Base-by-base conservation (phyloP, 2,113 vertebrate species). In the Cranoglanis bouderius region DNA sequence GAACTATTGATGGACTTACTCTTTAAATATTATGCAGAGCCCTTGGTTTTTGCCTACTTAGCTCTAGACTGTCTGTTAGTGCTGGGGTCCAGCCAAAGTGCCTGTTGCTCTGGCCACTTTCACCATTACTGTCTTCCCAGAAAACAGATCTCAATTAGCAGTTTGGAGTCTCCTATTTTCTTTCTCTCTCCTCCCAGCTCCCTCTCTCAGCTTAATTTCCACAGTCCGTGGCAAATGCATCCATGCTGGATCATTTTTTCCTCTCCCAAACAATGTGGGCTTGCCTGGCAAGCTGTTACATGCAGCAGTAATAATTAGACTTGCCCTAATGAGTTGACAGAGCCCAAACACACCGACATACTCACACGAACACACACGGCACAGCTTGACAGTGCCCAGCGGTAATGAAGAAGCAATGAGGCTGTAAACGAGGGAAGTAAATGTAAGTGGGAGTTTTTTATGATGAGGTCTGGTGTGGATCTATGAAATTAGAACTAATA, bases 271-370 rank as follows among this genome's bases (percentile, higher is more conserved):
- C 89, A 90, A 92, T 88, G 82, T 86, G 87, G 87, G 86, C 78
- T 90, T 82, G 82, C 94, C 95, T 93, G 93, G 93, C 95, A 96
- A 96, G 95, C 96, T 96, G 96, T 95, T 93, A 70, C 94, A 74
- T 85, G 94, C 94, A 93, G 93, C 93, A 91, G 95, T 95, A 96
- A 96, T 91, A 86, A 95, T 93, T 95, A 94, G 95, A 94, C 95
- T 93, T 96, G 94, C 95, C 93, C 95, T 95, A 95, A 95, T 49
- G 1, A 95, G 94, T 93, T 93, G 90, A 74, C 93, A 91, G 93
- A 93, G 91, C 90, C 93, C 84, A 81, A 84, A 88, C 90, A 90
- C 63, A 86, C 86, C 80, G 75, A 59, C 80, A 86, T 57, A 90
- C 63, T 59, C 84, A 86, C 88, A 87, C 70, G 86, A 70, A 89